A percentile compares a stretch with the other conserved stretches of the same genome.
Conservation (phyloP, 2,888 invertebrate species). For the Malthinus seriepunctatus region DNA sequence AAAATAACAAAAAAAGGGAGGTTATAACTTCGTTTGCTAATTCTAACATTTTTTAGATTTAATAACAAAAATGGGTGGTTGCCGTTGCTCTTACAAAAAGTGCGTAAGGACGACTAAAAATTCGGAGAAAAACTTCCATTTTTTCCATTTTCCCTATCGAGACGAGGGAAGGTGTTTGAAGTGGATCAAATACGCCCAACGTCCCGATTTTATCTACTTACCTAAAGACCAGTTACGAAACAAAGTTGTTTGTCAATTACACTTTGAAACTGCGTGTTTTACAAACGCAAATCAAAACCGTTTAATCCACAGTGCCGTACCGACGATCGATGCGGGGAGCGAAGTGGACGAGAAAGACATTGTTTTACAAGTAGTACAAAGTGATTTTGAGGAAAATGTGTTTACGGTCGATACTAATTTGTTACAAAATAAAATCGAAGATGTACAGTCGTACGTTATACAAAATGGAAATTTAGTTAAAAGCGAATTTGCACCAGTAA, state of each 20-base stretch:
- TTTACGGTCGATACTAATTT: conserved; percentile 48
- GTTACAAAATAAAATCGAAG: conserved; percentile 37
- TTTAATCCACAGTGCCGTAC: conserved; percentile 60
- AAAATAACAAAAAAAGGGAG: too few species aligned
- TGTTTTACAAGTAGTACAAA: conserved; percentile 42
- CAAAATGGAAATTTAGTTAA: conserved; percentile 42
- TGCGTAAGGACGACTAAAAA: conserved; percentile 58
- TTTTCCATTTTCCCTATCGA: conserved; percentile 67
- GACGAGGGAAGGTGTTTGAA: conserved; percentile 61
- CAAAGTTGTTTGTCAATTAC: conserved; percentile 64
- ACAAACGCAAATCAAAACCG: conserved; percentile 60
- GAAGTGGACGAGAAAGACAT: conserved; percentile 22
- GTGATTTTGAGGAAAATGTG: conserved; percentile 45
- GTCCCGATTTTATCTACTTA: conserved; percentile 58
- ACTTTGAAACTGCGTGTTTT: conserved; percentile 62
- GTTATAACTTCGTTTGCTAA: too few species aligned
- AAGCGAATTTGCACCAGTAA: conserved; percentile 27
- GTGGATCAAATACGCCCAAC: conserved; percentile 62
- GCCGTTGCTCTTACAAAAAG: conserved; percentile 61
- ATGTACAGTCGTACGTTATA: conserved; percentile 46
- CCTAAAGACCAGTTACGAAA: conserved; percentile 63
- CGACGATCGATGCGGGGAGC: conserved; percentile 54
- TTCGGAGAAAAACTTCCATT: conserved; percentile 55
- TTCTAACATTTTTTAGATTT: too few species aligned
- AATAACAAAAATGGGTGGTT: conserved; percentile 71